Evolutionary conservation across 1,140 invertebrate genomes (phyloP), one percentile per base, ranked within the genome.

Genomic region (Drosophila pachea): DNA sequence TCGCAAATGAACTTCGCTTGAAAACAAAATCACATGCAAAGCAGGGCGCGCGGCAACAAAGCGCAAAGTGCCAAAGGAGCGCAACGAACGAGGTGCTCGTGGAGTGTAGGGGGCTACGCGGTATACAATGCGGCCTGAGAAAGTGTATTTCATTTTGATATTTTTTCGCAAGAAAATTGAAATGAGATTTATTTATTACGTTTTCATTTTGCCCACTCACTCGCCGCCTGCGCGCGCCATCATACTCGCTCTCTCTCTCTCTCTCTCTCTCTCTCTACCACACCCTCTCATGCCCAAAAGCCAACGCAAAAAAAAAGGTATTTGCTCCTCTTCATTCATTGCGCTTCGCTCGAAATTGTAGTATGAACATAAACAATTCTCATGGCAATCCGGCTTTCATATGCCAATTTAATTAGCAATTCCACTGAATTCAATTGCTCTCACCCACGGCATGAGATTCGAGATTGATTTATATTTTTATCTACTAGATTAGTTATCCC

Each of bases 121-220:
- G 47, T 62, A 38, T 40, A 32, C 53, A 33, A 11, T 36, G 53
- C 22, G 36, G 62, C 73, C 65, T 84, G 79, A 76, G 81, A 84
- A 86, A 84, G 79, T 79, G 73, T 84, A 86, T 86, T 84, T 68
- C 73, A 76, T 86, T 83, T 84, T 86, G 81, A 84, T 84, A 74
- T 86, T 83, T 84, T 74, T 83, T 84, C 81, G 61, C 76, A 74
- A 74, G 81, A 84, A 84, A 84, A 84, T 79, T 84, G 66, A 84
- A 86, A 84, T 84, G 81, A 86, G 79, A 84, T 86, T 84, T 84
- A 82, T 82, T 82, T 82, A 86, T 86, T 84, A 86, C 81, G 79
- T 75, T 84, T 74, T 60, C 48, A 67, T 69, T 73, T 76, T 55
- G 59, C 68, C 35, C 45, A 7, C 29, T 33, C 32, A 4, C 47